Percentiles rank a stretch among this genome's conserved stretches.
Evolutionary conservation across 2,797 vertebrate genomes (phyloP).

Genomic region (Pygocentrus nattereri): DNA sequence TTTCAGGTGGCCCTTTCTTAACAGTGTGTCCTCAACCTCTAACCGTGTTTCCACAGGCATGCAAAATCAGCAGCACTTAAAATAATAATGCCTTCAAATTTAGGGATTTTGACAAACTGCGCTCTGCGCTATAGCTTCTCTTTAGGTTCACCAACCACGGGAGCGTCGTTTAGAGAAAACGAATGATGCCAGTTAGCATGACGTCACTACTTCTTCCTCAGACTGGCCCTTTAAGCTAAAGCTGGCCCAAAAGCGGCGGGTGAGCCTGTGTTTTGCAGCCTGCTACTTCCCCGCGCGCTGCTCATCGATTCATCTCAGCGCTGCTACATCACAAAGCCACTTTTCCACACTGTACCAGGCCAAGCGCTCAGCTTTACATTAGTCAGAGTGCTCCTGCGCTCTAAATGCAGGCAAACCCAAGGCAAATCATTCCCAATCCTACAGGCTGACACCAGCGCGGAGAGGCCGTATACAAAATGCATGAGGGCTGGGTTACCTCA

Average conservation of each 20-base stretch:
- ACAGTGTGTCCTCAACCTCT: too few species aligned
- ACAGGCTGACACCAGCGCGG: slow-evolving; percentile 65
- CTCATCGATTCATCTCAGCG: slow-evolving; percentile 46
- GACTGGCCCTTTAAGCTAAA: slow-evolving; percentile 5
- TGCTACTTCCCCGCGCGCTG: slow-evolving; percentile 40
- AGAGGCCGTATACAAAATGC: slow-evolving; percentile 80
- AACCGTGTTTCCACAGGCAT: too few species aligned
- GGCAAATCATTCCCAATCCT: slow-evolving; percentile 66
- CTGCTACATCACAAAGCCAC: slow-evolving; percentile 46
- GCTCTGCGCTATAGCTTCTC: too few species aligned
- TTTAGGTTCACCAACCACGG: too few species aligned
- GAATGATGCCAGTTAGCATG: not conserved
- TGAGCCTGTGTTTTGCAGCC: slow-evolving; percentile 36
- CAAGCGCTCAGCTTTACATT: slow-evolving; percentile 71
- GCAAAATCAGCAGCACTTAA: too few species aligned
- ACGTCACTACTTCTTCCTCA: not conserved
- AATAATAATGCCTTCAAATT: not conserved
- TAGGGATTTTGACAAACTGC: not conserved
- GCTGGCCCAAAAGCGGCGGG: not conserved
- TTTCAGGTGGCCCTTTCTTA: too few species aligned
- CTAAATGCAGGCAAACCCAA: slow-evolving; percentile 68
- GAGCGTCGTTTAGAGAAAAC: not conserved
- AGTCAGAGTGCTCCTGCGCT: slow-evolving; percentile 66
- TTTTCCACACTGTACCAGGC: slow-evolving; percentile 33
- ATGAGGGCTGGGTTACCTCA: slow-evolving; percentile 79